phyloP scores from a whole-genome alignment of 2,888 invertebrate species.

The Cremastinae sp. region DNA sequence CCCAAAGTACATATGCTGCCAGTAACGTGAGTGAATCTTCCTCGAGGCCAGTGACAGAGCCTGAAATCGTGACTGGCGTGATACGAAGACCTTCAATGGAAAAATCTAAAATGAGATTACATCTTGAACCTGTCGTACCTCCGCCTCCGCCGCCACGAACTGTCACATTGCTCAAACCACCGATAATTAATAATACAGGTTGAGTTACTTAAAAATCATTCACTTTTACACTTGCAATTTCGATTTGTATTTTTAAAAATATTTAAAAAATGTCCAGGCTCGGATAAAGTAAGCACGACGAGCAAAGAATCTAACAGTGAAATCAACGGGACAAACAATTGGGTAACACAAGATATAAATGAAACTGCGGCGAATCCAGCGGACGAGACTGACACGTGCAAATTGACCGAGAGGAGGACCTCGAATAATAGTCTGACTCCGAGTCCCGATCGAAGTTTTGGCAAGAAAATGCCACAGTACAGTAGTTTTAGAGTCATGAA shows the following conservation, averaged over 20 bases:
- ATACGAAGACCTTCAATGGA: conserved; percentile 75
- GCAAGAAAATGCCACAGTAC: conserved; percentile 75
- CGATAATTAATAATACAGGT: conserved; percentile 70
- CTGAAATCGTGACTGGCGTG: conserved; percentile 66
- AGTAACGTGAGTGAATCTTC: conserved; percentile 74
- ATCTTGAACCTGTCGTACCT: conserved; percentile 73
- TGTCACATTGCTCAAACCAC: conserved; percentile 74
- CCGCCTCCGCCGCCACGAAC: conserved; percentile 77
- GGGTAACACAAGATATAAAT: conserved; percentile 66
- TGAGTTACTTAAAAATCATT: neutral
- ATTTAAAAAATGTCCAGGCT: neutral
- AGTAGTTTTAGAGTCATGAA: conserved; percentile 79
- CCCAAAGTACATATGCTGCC: conserved; percentile 74
- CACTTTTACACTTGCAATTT: neutral
- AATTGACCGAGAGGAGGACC: conserved; percentile 68
- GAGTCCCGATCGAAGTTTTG: conserved; percentile 74
- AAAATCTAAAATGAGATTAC: conserved; percentile 74
- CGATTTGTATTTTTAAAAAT: conserved; percentile 1
- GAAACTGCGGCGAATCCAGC: conserved; percentile 62
- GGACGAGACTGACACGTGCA: conserved; percentile 64
- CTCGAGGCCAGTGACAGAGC: conserved; percentile 60
- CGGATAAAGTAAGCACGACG: conserved; percentile 69
- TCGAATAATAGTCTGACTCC: conserved; percentile 73
- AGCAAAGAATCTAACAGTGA: conserved; percentile 72
- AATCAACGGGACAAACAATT: conserved; percentile 67